A percentile compares a stretch with the other conserved stretches of the same genome.
Evolutionary conservation across 2,888 invertebrate species (phyloP).

Genomic region (Eudemis profundana): DNA sequence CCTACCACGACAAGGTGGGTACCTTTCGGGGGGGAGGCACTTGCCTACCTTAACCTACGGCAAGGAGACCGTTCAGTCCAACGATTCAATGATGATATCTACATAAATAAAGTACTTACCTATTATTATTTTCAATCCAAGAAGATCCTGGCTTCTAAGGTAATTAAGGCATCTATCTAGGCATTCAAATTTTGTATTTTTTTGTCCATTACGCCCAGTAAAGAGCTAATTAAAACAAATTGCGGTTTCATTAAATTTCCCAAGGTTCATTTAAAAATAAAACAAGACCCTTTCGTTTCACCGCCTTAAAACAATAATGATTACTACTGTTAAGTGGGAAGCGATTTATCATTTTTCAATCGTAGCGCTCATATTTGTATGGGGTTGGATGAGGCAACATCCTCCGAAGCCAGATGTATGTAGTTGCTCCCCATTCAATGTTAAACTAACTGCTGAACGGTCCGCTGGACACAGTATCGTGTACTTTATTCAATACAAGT

Average conservation of each 20-base stretch:
- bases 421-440: constrained; percentile 56
- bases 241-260: constrained; percentile 1
- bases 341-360: constrained; percentile 51
- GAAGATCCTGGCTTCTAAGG: too few relatives aligned
- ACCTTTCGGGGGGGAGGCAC: too few relatives aligned
- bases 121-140: too few relatives aligned
- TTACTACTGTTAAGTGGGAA: constrained; percentile 35
- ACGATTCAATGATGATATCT: too few relatives aligned
- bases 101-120: too few relatives aligned
- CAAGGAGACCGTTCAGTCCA: too few relatives aligned
- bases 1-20: too few relatives aligned
- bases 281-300: constrained; percentile 38
- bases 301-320: constrained; percentile 39
- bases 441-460: constrained; percentile 55
- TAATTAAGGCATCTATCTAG: too few relatives aligned
- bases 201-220: not conserved
- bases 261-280: constrained; percentile 26
- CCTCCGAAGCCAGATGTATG: constrained; percentile 48
- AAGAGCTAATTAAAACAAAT: not conserved
- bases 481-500: constrained; percentile 49
- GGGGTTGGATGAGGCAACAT: constrained; percentile 52
- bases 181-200: too few relatives aligned
- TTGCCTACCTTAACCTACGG: too few relatives aligned
- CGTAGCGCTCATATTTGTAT: constrained; percentile 53
- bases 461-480: constrained; percentile 45